Conservation (phyloP, 2,888 invertebrate species). For the Nomada flava region DNA sequence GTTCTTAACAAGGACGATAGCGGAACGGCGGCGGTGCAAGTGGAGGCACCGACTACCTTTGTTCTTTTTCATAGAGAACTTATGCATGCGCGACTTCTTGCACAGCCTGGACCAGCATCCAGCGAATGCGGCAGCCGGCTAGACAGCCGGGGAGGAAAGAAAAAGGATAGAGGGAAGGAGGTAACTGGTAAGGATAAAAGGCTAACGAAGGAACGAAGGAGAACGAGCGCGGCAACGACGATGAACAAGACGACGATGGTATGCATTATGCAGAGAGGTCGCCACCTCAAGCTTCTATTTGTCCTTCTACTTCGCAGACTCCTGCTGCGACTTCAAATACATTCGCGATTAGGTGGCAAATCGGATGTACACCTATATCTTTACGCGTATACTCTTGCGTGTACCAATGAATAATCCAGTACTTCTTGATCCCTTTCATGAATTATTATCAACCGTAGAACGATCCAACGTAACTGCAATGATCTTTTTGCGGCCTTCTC, state of each 20-base stretch:
- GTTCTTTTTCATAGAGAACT: conserved; percentile 51
- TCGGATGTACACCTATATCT: conserved; percentile 38
- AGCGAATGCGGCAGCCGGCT: background rate
- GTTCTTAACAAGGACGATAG: conserved; percentile 46
- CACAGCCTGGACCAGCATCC: conserved; percentile 22
- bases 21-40: background rate
- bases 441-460: too few species aligned
- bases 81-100: conserved; percentile 56
- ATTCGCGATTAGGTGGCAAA: conserved; percentile 65
- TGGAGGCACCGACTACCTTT: conserved; percentile 21
- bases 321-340: conserved; percentile 48
- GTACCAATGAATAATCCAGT: background rate
- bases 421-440: too few species aligned
- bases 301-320: conserved; percentile 50
- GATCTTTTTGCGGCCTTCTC: too few species aligned
- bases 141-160: background rate
- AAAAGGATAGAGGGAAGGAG: conserved; percentile 23
- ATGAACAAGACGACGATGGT: conserved; percentile 67
- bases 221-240: conserved; percentile 54
- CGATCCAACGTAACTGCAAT: too few species aligned
- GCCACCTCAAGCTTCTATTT: conserved; percentile 75
- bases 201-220: conserved; percentile 75
- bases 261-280: conserved; percentile 79
- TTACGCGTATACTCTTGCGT: background rate
- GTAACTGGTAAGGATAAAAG: conserved; percentile 65